Conservation (phyloP, 2,888 invertebrate species). For the Dendrolimus pini region DNA sequence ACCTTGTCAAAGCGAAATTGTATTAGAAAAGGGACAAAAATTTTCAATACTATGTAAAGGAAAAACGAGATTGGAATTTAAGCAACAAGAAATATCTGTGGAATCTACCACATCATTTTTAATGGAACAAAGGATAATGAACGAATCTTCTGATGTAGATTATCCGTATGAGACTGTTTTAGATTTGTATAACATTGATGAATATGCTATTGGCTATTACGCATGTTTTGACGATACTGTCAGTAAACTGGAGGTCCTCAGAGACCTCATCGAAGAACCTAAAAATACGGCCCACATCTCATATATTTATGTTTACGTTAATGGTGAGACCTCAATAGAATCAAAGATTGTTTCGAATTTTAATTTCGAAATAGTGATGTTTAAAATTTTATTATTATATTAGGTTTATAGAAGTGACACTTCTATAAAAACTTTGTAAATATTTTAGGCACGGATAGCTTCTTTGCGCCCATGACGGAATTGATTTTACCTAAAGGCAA, state of each 20-base stretch:
- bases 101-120: conserved; percentile 34
- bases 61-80: conserved; percentile 39
- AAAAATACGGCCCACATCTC: conserved; percentile 44
- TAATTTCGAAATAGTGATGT: neutral
- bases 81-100: conserved; percentile 52
- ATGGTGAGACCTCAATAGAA: conserved; percentile 47
- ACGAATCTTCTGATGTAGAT: conserved; percentile 22
- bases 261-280: conserved; percentile 46
- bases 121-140: conserved; percentile 12
- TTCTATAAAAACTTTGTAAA: conserved; percentile 25
- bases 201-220: conserved; percentile 71
- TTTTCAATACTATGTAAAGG: conserved; percentile 53
- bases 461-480: conserved; percentile 61
- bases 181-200: conserved; percentile 56
- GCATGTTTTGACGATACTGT: conserved; percentile 67
- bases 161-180: conserved; percentile 61
- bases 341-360: neutral
- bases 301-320: conserved; percentile 62
- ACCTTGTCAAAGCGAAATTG: conserved; percentile 46
- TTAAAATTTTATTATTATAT: neutral
- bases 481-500: conserved; percentile 39
- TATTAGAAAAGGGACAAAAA: conserved; percentile 56
- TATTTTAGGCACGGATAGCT: conserved; percentile 58
- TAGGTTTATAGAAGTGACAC: neutral
- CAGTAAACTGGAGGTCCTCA: conserved; percentile 36